Conservation (phyloP, 2,797 vertebrate species). For the Spinus pinus region DNA sequence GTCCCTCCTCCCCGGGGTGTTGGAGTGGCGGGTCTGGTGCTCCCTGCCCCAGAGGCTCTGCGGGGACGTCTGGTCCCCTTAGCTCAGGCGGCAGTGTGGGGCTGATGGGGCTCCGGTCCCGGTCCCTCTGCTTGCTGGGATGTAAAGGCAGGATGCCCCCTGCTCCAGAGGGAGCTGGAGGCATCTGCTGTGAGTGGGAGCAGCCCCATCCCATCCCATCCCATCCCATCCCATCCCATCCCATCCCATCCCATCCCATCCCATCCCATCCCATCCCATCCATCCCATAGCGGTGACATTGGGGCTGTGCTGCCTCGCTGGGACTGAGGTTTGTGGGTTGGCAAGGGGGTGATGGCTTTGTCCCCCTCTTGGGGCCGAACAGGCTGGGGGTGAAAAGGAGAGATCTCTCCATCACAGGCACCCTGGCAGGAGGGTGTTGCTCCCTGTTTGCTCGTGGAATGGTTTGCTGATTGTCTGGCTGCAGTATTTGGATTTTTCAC, state of each 20-base stretch:
- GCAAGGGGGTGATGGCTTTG: background rate
- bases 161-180: background rate
- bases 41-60: background rate
- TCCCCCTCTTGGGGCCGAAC: fast-evolving
- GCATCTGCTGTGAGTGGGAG: fast-evolving
- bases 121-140: fast-evolving
- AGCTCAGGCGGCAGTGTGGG: fast-evolving
- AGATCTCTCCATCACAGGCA: fast-evolving
- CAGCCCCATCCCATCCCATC: background rate
- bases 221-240: background rate
- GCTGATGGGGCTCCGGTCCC: no score
- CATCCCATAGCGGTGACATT: fast-evolving
- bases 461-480: background rate
- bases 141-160: fast-evolving
- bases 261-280: background rate
- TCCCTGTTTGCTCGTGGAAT: background rate
- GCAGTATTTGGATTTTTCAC: background rate
- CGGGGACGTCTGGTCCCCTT: no score
- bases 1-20: fast-evolving
- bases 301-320: fast-evolving
- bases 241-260: background rate
- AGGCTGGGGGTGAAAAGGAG: background rate
- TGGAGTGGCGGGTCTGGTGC: fast-evolving
- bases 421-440: background rate
- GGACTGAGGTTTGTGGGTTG: background rate